A percentile compares a stretch with the other conserved stretches of the same genome.
Conservation (phyloP, 2,797 vertebrate genomes). For the Pitangus sulphuratus region DNA sequence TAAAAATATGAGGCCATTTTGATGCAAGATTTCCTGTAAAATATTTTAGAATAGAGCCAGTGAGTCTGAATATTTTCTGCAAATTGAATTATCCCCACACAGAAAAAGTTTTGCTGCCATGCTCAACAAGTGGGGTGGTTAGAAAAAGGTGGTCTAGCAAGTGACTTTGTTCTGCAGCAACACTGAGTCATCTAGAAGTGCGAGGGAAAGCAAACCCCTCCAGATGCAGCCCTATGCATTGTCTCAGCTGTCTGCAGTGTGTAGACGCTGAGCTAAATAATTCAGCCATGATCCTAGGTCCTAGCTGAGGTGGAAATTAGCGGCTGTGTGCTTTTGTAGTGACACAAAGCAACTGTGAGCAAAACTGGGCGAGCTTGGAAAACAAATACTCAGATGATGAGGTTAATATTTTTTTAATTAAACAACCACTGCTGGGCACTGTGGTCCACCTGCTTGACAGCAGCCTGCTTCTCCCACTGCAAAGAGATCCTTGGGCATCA, state of each 20-base stretch:
- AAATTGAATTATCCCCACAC: neutral
- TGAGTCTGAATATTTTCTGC: neutral
- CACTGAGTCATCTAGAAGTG: neutral
- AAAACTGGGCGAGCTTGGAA: neutral
- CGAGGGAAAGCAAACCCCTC: neutral
- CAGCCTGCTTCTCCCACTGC: neutral
- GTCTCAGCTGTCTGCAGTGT: neutral
- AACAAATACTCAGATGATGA: neutral
- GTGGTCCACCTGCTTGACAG: neutral
- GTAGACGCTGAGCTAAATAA: neutral
- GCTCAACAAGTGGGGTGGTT: neutral
- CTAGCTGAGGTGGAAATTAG: neutral
- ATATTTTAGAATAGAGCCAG: neutral
- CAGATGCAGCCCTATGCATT: neutral
- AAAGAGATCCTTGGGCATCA: neutral
- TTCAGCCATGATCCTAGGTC: neutral
- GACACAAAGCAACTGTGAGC: neutral
- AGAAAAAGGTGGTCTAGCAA: neutral
- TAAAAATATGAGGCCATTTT: neutral
- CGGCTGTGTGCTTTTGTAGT: neutral
- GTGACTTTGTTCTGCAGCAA: neutral
- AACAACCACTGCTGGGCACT: neutral
- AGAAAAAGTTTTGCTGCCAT: neutral
- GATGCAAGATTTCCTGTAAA: neutral
- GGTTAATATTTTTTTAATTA: constrained; percentile 8